Evolutionary conservation across 1,140 invertebrate genomes (phyloP), one percentile per base, ranked within the genome.

Genomic region (Choristoneura fumiferana): DNA sequence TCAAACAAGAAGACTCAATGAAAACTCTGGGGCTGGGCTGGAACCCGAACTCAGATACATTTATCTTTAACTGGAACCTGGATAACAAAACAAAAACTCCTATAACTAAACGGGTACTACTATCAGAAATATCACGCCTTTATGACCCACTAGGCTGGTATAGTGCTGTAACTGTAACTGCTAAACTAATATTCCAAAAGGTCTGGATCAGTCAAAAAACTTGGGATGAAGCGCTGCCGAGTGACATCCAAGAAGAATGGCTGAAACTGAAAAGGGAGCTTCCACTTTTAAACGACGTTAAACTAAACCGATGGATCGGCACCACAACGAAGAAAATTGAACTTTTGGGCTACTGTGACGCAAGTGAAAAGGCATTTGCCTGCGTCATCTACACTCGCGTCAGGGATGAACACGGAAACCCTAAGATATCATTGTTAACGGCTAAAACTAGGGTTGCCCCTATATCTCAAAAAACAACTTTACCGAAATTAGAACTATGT

Each of bases 401-500:
- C 2, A 29, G 67, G 4, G 65, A 76, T 45, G 38, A 56, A 1
- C 39, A 49, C 17, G 58, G 58, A 10, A 38, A 69, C 13, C 29
- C 18, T 4, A 57, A 34, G 49, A 2, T 22, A 38, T 10, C 39
- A 15, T 35, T 84, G 17, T 8, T 87, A 0, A 63, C 62, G 34
- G 63, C 67, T 1, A 90, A 90, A 67, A 63, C 74, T 13, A 65
- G 78, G 55, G 81, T 91, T 1, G 76, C 85, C 49, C 90, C 90
- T 15, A 54, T 85, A 4, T 87, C 87, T 65, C 58, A 57, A 14
- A 35, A 15, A 9, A 14, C 59, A 1, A 73, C 81, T 4, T 76
- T 92, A 13, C 89, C 91, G 0, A 29, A 79, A 59, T 60, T 91
- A 45, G 90, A 91, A 69, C 65, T 91, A 10, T 76, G 63, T 52